phyloP scores from a whole-genome alignment of 2,797 vertebrate species.

The Karalla daura region DNA sequence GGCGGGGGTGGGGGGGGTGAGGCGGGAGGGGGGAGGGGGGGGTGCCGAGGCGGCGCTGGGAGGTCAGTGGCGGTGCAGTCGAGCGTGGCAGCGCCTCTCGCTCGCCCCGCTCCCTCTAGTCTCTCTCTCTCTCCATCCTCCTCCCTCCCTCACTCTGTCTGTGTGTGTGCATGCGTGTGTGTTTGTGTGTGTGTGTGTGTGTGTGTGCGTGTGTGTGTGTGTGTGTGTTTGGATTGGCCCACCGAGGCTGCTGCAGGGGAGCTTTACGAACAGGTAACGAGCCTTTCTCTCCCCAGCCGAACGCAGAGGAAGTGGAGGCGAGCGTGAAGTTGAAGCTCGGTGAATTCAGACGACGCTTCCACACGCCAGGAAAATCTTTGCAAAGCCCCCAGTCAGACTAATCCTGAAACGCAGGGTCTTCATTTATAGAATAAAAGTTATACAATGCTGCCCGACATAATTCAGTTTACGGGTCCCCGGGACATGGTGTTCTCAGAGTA shows the following conservation, averaged over 20 bases:
- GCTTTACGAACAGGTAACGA: constrained; percentile 80
- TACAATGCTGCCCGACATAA: no score
- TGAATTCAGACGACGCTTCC: constrained; percentile 23
- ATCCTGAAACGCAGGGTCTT: no score
- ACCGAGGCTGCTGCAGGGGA: constrained; percentile 70
- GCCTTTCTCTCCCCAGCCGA: constrained; percentile 52
- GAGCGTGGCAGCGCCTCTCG: constrained; percentile 75
- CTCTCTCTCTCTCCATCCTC: constrained; percentile 43
- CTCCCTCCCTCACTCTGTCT: constrained; percentile 31
- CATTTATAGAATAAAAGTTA: no score
- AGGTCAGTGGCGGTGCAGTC: constrained; percentile 79
- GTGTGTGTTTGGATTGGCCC: constrained; percentile 64
- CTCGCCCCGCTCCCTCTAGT: constrained; percentile 47
- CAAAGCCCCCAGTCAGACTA: no score
- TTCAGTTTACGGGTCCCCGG: no score
- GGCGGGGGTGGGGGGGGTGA: constrained; percentile 53
- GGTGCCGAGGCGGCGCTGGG: constrained; percentile 68
- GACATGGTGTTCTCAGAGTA: no score
- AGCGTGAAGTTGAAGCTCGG: constrained; percentile 17
- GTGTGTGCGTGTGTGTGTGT: no score
- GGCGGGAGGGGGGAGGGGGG: background rate
- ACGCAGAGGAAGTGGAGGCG: constrained; percentile 27
- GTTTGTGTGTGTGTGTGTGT: no score
- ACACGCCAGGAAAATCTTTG: background rate
- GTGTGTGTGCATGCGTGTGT: no score